Evolutionary conservation across 92 coral and sea anemone genomes (phyloP).

Genomic region (Phenganax stokvisi): DNA sequence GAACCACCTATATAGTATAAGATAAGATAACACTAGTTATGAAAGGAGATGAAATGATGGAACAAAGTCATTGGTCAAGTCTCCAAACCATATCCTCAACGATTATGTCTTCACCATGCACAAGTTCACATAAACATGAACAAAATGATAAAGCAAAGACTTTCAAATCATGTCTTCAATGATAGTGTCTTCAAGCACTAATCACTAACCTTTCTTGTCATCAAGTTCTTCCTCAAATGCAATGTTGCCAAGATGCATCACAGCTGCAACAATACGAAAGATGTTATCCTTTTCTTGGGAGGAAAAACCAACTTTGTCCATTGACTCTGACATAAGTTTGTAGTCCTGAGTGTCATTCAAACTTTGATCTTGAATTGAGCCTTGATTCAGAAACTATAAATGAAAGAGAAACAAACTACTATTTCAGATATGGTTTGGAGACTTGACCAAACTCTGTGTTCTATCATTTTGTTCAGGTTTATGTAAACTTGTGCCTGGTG

Average conservation of each 20-base stretch:
- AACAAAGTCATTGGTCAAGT: too few relatives aligned
- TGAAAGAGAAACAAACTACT: too few relatives aligned
- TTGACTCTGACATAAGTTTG: slow-evolving; percentile 81
- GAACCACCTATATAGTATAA: slow-evolving; percentile 65
- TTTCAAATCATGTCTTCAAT: neutral
- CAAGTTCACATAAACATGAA: neutral
- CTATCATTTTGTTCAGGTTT: too few relatives aligned
- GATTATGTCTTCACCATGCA: neutral
- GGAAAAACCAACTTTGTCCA: slow-evolving; percentile 96
- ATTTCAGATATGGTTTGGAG: too few relatives aligned
- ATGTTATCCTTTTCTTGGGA: slow-evolving; percentile 83
- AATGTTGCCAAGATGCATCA: slow-evolving; percentile 91
- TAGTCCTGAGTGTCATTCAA: slow-evolving; percentile 76
- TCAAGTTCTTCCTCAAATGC: slow-evolving; percentile 79
- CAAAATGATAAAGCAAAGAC: neutral
- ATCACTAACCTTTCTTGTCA: slow-evolving; percentile 61
- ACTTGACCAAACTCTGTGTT: too few relatives aligned
- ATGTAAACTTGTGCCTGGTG: too few relatives aligned
- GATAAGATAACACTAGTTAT: neutral
- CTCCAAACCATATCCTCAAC: too few relatives aligned
- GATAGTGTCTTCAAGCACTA: neutral
- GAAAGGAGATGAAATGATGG: too few relatives aligned
- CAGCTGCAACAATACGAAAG: slow-evolving; percentile 86
- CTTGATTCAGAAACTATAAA: slow-evolving; percentile 84
- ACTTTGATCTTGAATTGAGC: slow-evolving; percentile 67